Base-by-base conservation (phyloP, 2,888 invertebrate species). In the Eugnorisma glareosa region DNA sequence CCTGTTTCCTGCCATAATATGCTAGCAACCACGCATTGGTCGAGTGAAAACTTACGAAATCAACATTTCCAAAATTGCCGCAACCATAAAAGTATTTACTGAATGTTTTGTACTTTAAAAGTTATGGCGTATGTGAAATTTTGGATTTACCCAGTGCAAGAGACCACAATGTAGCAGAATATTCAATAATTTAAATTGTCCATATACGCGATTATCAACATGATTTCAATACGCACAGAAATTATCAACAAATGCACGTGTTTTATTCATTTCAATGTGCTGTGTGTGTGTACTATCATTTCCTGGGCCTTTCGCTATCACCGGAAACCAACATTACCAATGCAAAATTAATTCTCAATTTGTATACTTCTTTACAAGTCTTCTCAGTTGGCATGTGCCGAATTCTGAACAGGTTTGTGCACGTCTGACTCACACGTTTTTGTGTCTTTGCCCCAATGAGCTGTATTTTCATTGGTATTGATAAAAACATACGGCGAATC, bases 241-340 rank as follows among this genome's bases (percentile, higher is more conserved):
- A 45, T 77, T 86, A 85, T 85, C 80, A 75, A 72, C 37, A 64
- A 66, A 51, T 59, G 86, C 86, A 86, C 86, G 88, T 88, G 86
- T 57, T 69, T n/a, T 1, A 71, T 48, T 51, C 13, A 51, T 40
- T 67, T 13, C 43, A 68, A 51, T 69, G 18, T 45, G 68, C 64
- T 67, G 15, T 28, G n/a, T n/a, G n/a, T n/a, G n/a, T n/a, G n/a
- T n/a, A n/a, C 69, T 85, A 66, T 77, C 73, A 67, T 51, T 63
- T 85, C 71, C 83, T 72, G 82, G 18, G 40, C 31, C 15, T 51
- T 51, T 10, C n/a, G 57, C n/a, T 79, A 70, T 84, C 69, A 73
- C 66, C 43, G 45, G 51, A 61, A 67, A 72, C 31, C 11, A 72
- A 72, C 37, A 64, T 51, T 37, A 28, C 2, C 51, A 76, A 43